A percentile compares a stretch with the other conserved stretches of the same genome.
Evolutionary conservation across 2,797 vertebrate species (phyloP).

Genomic region (Vespertilio murinus): DNA sequence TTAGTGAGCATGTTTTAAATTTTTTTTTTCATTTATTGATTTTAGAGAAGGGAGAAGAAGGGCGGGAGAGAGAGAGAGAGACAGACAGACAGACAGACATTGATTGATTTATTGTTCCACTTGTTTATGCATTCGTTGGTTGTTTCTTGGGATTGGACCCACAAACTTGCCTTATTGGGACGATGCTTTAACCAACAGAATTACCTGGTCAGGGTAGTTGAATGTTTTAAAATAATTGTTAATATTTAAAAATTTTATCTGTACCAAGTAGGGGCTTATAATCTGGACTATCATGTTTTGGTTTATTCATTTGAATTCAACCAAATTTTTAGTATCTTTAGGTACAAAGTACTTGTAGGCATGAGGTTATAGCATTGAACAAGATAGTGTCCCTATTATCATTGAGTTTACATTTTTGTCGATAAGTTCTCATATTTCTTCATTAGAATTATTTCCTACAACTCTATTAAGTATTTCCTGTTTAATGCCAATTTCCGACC

Average conservation of each 20-base stretch:
- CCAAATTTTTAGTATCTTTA: constrained; percentile 7
- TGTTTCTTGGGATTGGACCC: too few relatives aligned
- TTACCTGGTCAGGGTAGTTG: background rate
- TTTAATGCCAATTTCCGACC: constrained; percentile 31
- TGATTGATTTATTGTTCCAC: too few relatives aligned
- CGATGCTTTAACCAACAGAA: too few relatives aligned
- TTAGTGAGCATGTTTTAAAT: background rate
- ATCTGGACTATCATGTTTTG: background rate
- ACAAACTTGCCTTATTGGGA: too few relatives aligned
- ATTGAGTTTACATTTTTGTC: background rate
- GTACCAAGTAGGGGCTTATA: background rate
- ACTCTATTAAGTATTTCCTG: constrained; percentile 42
- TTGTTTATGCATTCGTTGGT: too few relatives aligned
- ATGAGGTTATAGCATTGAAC: background rate
- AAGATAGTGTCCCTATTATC: background rate
- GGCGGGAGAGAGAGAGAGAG: too few relatives aligned
- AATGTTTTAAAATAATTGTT: constrained; percentile 23
- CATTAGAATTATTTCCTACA: constrained; percentile 8
- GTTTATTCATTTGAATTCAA: constrained; percentile 22
- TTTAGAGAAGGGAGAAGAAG: too few relatives aligned
- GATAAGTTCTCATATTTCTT: constrained; percentile 10
- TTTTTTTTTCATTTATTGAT: too few relatives aligned
- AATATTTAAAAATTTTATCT: background rate
- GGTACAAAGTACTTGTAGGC: background rate
- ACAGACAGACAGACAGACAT: too few relatives aligned